A percentile compares a stretch with the other conserved stretches of the same genome.
These are phyloP conservation scores for human DNA, from an alignment of 2,113 vertebrate genomes.

Conservation along the genomic window GRCh38 chr12:116453501-116454000, in stretches of 20 bases:
- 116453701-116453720: no score
- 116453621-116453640: no score
- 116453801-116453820: not conserved
- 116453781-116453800: accelerated
- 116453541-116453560: no score
- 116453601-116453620: no score
- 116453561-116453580: no score
- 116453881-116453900: not conserved
- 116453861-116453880: not conserved
- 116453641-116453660: no score
- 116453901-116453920: not conserved
- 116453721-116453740: not conserved
- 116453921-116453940: not conserved
- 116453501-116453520: no score
- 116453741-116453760: not conserved
- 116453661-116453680: no score
- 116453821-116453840: not conserved
- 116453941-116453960: not conserved
- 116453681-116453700: no score
- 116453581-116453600: no score
- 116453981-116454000: not conserved
- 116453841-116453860: no score
- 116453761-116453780: not conserved
- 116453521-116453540: no score
- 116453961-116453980: not conserved